Percentiles rank a stretch among this genome's conserved stretches.
phyloP scores from a whole-genome alignment of 1,140 invertebrate genomes.

The Drosophila lacertosa region DNA sequence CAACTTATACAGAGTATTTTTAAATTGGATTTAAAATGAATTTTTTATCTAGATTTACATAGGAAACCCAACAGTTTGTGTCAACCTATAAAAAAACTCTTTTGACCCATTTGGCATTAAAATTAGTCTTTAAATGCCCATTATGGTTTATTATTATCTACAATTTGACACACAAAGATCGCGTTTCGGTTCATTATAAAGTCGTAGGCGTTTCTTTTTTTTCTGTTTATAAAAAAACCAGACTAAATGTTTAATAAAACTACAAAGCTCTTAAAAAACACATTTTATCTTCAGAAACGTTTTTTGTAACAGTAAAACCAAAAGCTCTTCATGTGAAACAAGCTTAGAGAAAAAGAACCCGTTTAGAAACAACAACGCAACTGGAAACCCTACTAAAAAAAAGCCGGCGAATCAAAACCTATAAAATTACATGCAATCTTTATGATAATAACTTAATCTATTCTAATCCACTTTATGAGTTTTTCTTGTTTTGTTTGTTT shows the following conservation, averaged over 20 bases:
- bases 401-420: background rate
- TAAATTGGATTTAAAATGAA: background rate
- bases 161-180: no score
- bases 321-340: background rate
- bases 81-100: no score
- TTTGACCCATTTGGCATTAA: no score
- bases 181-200: no score
- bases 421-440: slow-evolving; percentile 1
- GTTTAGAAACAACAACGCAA: no score
- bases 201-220: no score
- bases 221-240: no score
- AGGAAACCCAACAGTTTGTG: no score
- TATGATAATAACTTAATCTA: slow-evolving; percentile 16
- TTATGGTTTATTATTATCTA: no score
- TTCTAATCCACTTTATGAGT: slow-evolving; percentile 12
- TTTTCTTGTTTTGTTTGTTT: background rate
- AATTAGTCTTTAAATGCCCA: no score
- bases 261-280: background rate
- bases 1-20: background rate
- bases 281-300: background rate
- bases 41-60: no score
- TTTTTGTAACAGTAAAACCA: background rate
- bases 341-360: background rate
- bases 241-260: background rate
- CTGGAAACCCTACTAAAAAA: background rate